Base-by-base conservation (phyloP, 2,888 invertebrate species). In the Tenthredo amoena region DNA sequence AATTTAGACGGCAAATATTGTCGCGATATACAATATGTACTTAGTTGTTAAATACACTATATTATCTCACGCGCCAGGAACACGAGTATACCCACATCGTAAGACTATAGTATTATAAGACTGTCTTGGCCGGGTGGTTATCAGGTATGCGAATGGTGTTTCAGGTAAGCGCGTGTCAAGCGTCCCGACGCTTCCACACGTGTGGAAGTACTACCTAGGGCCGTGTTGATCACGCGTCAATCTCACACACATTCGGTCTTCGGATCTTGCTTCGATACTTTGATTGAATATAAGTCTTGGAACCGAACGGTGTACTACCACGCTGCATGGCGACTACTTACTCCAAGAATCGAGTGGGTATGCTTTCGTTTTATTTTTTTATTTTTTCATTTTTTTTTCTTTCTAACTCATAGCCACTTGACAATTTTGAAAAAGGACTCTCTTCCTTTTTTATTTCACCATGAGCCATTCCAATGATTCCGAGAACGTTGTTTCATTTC, bases 111-210 rank as follows among this genome's bases (percentile, higher is more conserved):
- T 55, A 31, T 77, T 55, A 55, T 62, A 62, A n/a, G 65, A 43
- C 68, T 40, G 31, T 31, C 26, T 26, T 31, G n/a, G n/a, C 47
- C 83, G 65, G 68, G 43, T 85, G 71, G 74, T 74, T 83, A 83
- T 84, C 82, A 82, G 87, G 91, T 90, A 92, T 92, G 91, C 92
- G 89, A 87, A 88, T 87, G 86, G 90, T 90, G 91, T 92, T 89
- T 85, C 89, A 87, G 89, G 90, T 90, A 90, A 91, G 90, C 92
- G 90, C 90, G 90, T 91, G 90, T 91, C 89, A 83, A 83, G 83
- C 83, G 65, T 71, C 88, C 88, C 88, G 81, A 81, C 87, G 87
- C 87, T 84, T 87, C 86, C 87, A 84, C 86, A 86, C 86, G 89
- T 88, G 89, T 90, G 91, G 91, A 89, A 83, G 83, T 71, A 43